A percentile compares a stretch with the other conserved stretches of the same genome.
phyloP scores from a whole-genome alignment of 2,888 invertebrate genomes.

The Caenorhabditis afra region DNA sequence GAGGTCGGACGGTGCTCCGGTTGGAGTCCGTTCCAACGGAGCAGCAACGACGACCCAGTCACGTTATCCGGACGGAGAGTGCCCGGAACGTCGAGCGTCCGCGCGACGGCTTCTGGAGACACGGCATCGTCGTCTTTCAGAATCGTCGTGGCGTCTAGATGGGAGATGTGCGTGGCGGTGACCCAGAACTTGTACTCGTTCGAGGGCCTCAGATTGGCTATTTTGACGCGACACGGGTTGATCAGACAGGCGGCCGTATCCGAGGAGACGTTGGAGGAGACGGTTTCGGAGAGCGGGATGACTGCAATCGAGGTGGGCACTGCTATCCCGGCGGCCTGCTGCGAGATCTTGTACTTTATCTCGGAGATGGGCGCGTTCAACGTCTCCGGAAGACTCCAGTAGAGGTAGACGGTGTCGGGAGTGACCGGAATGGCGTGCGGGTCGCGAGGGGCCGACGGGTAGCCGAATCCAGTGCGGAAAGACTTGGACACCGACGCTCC shows the following conservation, averaged over 20 bases:
- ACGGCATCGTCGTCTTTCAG: slow-evolving; percentile 76
- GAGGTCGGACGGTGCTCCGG: slow-evolving; percentile 71
- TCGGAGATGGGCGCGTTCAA: slow-evolving; percentile 78
- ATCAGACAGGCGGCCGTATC: slow-evolving; percentile 74
- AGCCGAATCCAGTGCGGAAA: slow-evolving; percentile 75
- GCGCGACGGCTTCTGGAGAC: slow-evolving; percentile 72
- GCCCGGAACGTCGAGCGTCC: slow-evolving; percentile 78
- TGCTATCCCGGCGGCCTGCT: slow-evolving; percentile 65
- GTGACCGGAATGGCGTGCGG: slow-evolving; percentile 74
- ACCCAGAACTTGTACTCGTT: slow-evolving; percentile 80
- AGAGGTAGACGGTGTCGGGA: slow-evolving; percentile 77
- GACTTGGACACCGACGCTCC: slow-evolving; percentile 68
- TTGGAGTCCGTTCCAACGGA: slow-evolving; percentile 77
- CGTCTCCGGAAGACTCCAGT: slow-evolving; percentile 76
- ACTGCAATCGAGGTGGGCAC: slow-evolving; percentile 76
- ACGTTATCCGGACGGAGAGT: slow-evolving; percentile 77
- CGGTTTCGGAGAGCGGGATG: slow-evolving; percentile 64
- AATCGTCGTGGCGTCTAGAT: slow-evolving; percentile 71
- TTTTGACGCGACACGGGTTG: slow-evolving; percentile 77
- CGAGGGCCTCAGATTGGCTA: slow-evolving; percentile 77
- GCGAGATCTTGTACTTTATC: slow-evolving; percentile 75
- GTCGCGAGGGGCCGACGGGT: slow-evolving; percentile 69
- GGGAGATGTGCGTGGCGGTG: slow-evolving; percentile 77
- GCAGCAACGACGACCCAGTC: slow-evolving; percentile 74
- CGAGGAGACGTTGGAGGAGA: slow-evolving; percentile 56